Evolutionary conservation across 2,888 invertebrate species (phyloP).

Genomic region (Entomobrya multifasciata): DNA sequence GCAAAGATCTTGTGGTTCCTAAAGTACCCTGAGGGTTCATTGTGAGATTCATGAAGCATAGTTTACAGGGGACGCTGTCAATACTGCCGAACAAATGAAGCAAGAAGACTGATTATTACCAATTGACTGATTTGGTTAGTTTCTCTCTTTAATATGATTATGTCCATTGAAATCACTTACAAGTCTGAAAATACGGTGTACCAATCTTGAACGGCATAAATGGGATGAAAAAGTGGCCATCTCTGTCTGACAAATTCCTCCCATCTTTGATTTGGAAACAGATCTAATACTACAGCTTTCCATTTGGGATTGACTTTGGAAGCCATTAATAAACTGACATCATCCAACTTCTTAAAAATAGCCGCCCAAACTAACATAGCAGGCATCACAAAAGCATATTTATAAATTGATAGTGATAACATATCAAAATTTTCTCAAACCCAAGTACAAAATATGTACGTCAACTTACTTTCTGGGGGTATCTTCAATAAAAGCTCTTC

Average conservation of each 20-base stretch:
- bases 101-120: no score
- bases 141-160: no score
- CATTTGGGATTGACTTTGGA: constrained; percentile 93
- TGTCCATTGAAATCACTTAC: constrained; percentile 80
- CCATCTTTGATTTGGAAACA: constrained; percentile 91
- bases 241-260: constrained; percentile 87
- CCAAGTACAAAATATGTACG: no score
- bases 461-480: constrained; percentile 79
- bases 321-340: constrained; percentile 94
- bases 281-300: constrained; percentile 89
- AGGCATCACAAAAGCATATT: no score
- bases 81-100: constrained; percentile 86
- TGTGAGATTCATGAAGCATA: constrained; percentile 85
- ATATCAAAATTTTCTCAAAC: no score
- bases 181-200: constrained; percentile 83
- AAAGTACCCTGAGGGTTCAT: constrained; percentile 61
- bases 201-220: constrained; percentile 84
- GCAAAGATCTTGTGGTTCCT: constrained; percentile 65
- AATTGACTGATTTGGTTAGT: no score
- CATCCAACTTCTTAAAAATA: constrained; percentile 94
- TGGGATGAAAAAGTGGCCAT: constrained; percentile 93
- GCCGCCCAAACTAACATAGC: constrained; percentile 87
- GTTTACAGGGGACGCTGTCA: constrained; percentile 91
- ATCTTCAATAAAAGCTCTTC: constrained; percentile 73
- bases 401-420: no score